Conservation (phyloP, 2,797 vertebrate species). For the Mormyrus proboscirostris region DNA sequence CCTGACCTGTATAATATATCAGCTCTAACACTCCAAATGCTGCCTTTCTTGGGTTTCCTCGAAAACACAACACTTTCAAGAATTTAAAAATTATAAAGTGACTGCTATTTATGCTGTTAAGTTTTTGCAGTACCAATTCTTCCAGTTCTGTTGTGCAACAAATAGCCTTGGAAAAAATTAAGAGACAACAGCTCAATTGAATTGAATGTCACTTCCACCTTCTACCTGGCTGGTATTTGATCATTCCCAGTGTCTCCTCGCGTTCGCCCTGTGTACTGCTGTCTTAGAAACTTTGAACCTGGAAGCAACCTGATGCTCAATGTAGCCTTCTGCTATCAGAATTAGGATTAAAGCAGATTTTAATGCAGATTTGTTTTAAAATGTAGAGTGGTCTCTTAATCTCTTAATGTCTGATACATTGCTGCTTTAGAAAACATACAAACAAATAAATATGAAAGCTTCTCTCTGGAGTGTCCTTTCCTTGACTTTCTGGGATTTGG, state of each 20-base stretch:
- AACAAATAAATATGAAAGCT: neutral
- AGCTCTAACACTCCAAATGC: neutral
- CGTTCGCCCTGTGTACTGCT: neutral
- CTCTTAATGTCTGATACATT: neutral
- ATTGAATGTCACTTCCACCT: neutral
- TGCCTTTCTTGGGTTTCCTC: neutral
- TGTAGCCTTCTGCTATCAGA: neutral
- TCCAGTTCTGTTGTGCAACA: neutral
- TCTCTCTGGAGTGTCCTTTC: neutral
- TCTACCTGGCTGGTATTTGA: neutral
- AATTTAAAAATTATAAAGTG: neutral
- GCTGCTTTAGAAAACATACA: neutral
- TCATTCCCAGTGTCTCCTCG: neutral
- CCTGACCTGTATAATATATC: neutral
- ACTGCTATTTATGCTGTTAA: neutral
- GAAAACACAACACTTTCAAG: neutral
- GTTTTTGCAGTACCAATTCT: neutral
- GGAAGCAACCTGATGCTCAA: neutral
- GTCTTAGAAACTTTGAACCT: neutral
- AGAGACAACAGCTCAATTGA: neutral
- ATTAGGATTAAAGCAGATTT: neutral
- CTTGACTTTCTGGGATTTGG: neutral
- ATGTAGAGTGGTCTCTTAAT: neutral
- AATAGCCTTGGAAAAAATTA: neutral
- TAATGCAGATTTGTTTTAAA: neutral